These are phyloP conservation scores for Enteromius mattozi DNA, from an alignment of 2,797 vertebrate species.

Conservation along the genomic window DNA sequence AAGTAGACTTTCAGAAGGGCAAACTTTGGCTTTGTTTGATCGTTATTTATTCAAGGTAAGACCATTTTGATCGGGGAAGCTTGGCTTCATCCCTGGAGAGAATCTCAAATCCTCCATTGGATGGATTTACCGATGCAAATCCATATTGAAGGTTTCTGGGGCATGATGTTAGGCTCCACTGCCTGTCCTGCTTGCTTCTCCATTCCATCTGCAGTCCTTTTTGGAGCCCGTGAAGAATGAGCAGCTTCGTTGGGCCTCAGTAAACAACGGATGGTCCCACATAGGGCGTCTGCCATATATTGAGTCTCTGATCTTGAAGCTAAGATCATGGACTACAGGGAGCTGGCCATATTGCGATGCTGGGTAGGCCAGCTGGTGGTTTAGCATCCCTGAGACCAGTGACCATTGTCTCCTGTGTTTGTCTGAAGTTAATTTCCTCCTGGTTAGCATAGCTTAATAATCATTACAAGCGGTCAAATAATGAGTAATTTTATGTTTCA, in stretches of 20 bases:
- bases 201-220: conserved; percentile 54
- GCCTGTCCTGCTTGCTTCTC: conserved; percentile 45
- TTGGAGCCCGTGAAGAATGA: neutral
- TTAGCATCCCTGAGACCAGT: conserved; percentile 44
- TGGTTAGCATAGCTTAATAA: conserved; percentile 28
- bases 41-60: neutral
- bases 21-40: neutral
- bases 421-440: conserved; percentile 41
- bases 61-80: conserved; percentile 11
- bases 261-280: conserved; percentile 24
- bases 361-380: conserved; percentile 69
- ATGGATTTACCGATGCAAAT: conserved; percentile 61
- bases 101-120: conserved; percentile 44
- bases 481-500: conserved; percentile 16
- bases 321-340: conserved; percentile 40
- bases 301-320: conserved; percentile 33
- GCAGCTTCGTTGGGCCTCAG: conserved; percentile 23
- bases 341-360: conserved; percentile 70
- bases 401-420: conserved; percentile 57
- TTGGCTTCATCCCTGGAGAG: conserved; percentile 6
- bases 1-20: neutral
- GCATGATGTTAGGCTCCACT: conserved; percentile 63
- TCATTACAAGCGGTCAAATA: neutral
- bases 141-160: conserved; percentile 64
- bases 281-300: conserved; percentile 15